Conservation (phyloP, 2,797 vertebrate genomes). For the Rhodeus uyekii region DNA sequence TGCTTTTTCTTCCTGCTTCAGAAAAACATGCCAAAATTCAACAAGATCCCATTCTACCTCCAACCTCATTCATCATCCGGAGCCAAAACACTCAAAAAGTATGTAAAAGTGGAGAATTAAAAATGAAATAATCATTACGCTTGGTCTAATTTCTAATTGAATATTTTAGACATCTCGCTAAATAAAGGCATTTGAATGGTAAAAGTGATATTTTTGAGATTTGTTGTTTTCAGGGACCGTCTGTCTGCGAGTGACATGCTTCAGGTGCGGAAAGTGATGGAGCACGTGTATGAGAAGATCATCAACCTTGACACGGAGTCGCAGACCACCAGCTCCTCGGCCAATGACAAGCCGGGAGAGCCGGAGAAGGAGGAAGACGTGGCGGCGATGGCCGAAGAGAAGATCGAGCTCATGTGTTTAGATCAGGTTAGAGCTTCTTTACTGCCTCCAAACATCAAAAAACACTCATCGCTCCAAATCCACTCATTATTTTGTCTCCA, state of each 20-base stretch:
- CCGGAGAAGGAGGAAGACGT: slow-evolving; percentile 98
- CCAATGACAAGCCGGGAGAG: slow-evolving; percentile 95
- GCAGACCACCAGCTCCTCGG: slow-evolving; percentile 97
- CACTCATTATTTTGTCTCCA: background rate
- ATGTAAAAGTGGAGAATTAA: slow-evolving; percentile 16
- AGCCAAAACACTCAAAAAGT: slow-evolving; percentile 99
- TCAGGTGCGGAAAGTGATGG: slow-evolving; percentile 98
- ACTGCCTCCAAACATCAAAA: background rate
- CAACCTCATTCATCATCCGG: slow-evolving; percentile 98
- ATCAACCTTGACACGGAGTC: slow-evolving; percentile 98
- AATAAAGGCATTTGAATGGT: background rate
- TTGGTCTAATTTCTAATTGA: background rate
- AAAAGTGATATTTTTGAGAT: background rate
- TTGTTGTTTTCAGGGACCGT: slow-evolving; percentile 80
- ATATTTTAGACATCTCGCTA: background rate
- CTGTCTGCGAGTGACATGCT: slow-evolving; percentile 99
- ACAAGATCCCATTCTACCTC: slow-evolving; percentile 99
- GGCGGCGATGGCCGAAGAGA: slow-evolving; percentile 94
- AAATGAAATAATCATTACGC: background rate
- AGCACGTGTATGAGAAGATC: slow-evolving; percentile 98
- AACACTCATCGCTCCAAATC: background rate
- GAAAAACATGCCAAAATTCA: slow-evolving; percentile 99
- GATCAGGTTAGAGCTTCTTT: slow-evolving; percentile 84
- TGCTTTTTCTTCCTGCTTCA: slow-evolving; percentile 72
- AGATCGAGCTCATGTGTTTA: slow-evolving; percentile 98